These are phyloP conservation scores for Orientallactaga bullata DNA, from an alignment of 2,113 vertebrate genomes.

Conservation along the genomic window DNA sequence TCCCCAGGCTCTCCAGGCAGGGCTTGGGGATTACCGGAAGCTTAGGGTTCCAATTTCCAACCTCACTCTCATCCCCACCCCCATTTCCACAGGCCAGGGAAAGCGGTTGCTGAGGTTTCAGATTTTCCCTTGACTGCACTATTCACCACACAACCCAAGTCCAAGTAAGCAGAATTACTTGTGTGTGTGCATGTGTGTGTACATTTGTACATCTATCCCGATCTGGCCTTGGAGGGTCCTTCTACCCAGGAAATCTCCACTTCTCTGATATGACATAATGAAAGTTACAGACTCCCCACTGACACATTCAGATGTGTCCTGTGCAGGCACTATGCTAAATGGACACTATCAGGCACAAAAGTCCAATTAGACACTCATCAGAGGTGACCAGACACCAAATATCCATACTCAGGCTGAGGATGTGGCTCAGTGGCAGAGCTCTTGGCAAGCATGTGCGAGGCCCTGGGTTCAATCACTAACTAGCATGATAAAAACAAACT, in stretches of 20 bases:
- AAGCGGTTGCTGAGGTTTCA: constrained; percentile 48
- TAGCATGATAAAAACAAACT: not conserved
- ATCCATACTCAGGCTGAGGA: not conserved
- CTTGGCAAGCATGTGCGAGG: not conserved
- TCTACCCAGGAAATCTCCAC: not conserved
- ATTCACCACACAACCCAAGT: constrained; percentile 45
- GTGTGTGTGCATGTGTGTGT: not conserved
- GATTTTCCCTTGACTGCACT: not conserved
- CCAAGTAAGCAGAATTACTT: constrained; percentile 61
- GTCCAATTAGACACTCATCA: not conserved
- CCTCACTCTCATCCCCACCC: constrained; percentile 33
- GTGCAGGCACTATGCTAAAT: not conserved
- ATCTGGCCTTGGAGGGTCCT: not conserved
- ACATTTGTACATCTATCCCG: rapidly evolving
- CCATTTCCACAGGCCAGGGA: constrained; percentile 29
- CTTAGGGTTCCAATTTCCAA: constrained; percentile 21
- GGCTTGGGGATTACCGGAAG: not conserved
- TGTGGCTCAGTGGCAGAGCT: not conserved
- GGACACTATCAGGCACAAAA: not conserved
- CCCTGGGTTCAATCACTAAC: not conserved
- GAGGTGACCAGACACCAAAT: not conserved
- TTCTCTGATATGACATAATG: not conserved
- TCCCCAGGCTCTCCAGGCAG: not conserved
- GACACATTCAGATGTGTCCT: not conserved
- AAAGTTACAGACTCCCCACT: not conserved